Conservation (phyloP, 2,797 vertebrate genomes). For the Crypturellus tataupa region DNA sequence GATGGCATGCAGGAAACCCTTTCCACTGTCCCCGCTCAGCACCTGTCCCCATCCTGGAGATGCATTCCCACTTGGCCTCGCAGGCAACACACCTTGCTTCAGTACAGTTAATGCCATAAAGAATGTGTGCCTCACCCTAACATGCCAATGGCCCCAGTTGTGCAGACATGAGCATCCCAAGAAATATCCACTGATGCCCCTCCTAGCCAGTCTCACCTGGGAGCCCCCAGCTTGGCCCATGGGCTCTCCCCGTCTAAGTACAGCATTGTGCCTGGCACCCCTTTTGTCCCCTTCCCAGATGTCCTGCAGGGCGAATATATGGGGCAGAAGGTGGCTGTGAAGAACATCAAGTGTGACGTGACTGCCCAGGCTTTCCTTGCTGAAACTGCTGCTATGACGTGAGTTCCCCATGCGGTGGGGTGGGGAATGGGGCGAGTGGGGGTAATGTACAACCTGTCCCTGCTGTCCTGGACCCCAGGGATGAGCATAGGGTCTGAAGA, state of each 20-base stretch:
- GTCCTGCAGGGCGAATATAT: conserved; percentile 89
- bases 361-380: conserved; percentile 91
- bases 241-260: no score
- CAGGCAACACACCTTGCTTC: not conserved
- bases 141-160: not conserved
- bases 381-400: conserved; percentile 94
- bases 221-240: not conserved
- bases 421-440: not conserved
- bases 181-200: not conserved
- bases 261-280: not conserved
- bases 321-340: conserved; percentile 92
- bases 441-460: not conserved
- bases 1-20: not conserved
- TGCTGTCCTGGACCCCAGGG: rapidly evolving
- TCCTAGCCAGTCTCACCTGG: not conserved
- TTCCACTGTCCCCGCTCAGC: not conserved
- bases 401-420: conserved; percentile 47
- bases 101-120: not conserved
- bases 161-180: no score
- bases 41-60: not conserved
- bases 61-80: not conserved
- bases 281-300: conserved; percentile 63
- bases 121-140: not conserved
- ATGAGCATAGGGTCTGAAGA: not conserved
- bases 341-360: conserved; percentile 93